Conservation (phyloP, 2,113 vertebrate species). For the Halichoeres trimaculatus region DNA sequence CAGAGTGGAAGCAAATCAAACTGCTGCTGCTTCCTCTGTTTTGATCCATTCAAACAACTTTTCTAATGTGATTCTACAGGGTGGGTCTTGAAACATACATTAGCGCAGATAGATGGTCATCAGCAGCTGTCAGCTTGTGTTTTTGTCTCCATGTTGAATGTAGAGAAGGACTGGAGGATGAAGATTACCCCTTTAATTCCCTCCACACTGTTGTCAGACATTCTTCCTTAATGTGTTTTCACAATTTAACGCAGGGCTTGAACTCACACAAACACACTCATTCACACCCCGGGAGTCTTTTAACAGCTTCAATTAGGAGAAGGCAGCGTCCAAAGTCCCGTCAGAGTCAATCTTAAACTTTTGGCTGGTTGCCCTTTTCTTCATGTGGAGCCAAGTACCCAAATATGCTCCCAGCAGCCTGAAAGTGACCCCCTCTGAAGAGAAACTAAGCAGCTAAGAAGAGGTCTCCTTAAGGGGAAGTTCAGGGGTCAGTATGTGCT, state of each 20-base stretch:
- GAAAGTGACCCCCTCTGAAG: constrained; percentile 3
- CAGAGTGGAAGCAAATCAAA: constrained; percentile 40
- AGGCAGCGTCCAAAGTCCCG: constrained; percentile 25
- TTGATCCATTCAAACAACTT: constrained; percentile 33
- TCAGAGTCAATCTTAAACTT: constrained; percentile 41
- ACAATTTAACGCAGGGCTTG: constrained; percentile 52
- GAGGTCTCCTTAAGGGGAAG: neutral
- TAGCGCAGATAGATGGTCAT: constrained; percentile 43
- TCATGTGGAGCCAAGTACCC: constrained; percentile 35
- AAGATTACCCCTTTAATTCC: constrained; percentile 69
- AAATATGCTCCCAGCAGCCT: constrained; percentile 26
- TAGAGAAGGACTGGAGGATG: constrained; percentile 40
- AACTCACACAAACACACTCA: constrained; percentile 25
- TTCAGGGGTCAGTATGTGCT: neutral
- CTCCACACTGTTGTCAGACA: constrained; percentile 52
- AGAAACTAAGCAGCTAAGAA: neutral
- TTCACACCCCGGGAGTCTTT: constrained; percentile 37
- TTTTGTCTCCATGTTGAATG: constrained; percentile 24
- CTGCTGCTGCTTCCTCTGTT: constrained; percentile 50
- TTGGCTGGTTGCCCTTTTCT: constrained; percentile 37
- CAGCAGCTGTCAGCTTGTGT: constrained; percentile 14
- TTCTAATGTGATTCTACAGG: constrained; percentile 51
- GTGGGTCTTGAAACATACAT: constrained; percentile 33
- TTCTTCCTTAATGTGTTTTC: constrained; percentile 66
- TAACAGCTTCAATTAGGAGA: constrained; percentile 59